phyloP scores from a whole-genome alignment of 2,113 vertebrate genomes.

The Neolamprologus longior region DNA sequence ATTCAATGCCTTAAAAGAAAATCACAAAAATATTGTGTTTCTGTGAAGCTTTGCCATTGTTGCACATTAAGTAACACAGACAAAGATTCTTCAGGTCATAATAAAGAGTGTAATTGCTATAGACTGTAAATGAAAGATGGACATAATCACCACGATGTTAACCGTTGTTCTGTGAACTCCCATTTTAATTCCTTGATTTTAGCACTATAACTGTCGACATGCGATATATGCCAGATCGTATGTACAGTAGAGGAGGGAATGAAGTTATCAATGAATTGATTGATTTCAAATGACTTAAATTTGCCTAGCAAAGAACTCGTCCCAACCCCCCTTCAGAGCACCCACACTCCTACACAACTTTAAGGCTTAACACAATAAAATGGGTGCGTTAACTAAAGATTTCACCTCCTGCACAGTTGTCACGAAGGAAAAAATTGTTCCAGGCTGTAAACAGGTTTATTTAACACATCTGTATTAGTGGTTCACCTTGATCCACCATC shows the following conservation, averaged over 20 bases:
- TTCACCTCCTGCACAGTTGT: background rate
- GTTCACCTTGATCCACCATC: background rate
- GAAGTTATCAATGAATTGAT: background rate
- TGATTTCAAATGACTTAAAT: background rate
- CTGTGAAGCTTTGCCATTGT: background rate
- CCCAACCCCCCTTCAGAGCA: background rate
- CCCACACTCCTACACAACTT: background rate
- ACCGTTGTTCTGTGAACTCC: background rate
- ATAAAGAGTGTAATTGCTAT: background rate
- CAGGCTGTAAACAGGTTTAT: background rate
- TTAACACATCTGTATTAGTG: background rate
- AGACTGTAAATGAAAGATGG: background rate
- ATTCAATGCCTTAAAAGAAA: background rate
- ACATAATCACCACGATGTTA: background rate
- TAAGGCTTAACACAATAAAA: background rate
- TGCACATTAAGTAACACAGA: background rate
- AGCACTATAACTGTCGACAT: background rate
- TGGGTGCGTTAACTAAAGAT: fast-evolving
- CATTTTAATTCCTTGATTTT: background rate
- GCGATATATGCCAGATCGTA: background rate
- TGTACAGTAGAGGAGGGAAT: background rate
- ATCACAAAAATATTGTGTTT: background rate
- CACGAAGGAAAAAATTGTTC: background rate
- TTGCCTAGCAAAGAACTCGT: background rate
- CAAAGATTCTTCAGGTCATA: background rate